These are phyloP conservation scores for Callospermophilus lateralis DNA, from an alignment of 2,113 vertebrate species.

Conservation along the genomic window DNA sequence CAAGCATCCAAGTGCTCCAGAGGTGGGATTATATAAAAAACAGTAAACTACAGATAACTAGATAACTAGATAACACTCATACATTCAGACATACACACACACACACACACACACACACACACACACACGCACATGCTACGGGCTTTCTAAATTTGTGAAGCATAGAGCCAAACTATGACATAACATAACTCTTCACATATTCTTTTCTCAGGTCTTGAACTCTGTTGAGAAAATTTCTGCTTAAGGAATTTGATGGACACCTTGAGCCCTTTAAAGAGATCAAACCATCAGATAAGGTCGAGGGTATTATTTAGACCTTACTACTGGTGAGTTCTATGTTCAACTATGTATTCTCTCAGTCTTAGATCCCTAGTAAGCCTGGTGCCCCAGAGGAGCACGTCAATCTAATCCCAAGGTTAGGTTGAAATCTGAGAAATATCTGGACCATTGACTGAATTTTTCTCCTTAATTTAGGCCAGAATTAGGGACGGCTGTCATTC, in stretches of 20 bases:
- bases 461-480: slow-evolving; percentile 23
- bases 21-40: background rate
- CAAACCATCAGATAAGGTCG: background rate
- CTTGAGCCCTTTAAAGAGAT: slow-evolving; percentile 21
- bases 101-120: background rate
- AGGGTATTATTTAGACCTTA: background rate
- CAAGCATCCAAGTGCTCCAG: background rate
- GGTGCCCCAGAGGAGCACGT: background rate
- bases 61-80: too few species aligned
- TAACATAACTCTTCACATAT: background rate
- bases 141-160: background rate
- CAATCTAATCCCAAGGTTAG: background rate
- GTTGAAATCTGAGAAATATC: background rate
- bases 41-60: too few species aligned
- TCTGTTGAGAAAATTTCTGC: slow-evolving; percentile 4
- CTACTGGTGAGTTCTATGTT: background rate
- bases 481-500: background rate
- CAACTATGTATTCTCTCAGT: background rate
- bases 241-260: slow-evolving; percentile 25
- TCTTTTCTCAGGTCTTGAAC: background rate
- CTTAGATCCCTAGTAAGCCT: background rate
- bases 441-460: background rate
- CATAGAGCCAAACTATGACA: background rate
- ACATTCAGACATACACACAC: background rate
- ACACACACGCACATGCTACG: background rate